Evolutionary conservation across 2,888 invertebrate species (phyloP).

Genomic region (Liposcelis brunnea): DNA sequence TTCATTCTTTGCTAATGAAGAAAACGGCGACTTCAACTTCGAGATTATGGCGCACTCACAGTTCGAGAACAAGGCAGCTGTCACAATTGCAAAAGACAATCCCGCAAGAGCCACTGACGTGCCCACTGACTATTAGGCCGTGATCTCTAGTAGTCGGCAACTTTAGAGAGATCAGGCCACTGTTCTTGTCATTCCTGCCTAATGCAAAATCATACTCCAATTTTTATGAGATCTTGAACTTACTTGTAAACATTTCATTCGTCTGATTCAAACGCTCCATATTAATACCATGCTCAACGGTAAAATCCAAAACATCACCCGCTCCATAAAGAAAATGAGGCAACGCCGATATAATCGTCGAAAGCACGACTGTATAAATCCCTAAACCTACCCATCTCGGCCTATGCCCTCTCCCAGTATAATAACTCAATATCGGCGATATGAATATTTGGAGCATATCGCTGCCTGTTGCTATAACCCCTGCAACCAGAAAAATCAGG

Average conservation of each 20-base stretch:
- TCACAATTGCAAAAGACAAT: too few relatives aligned
- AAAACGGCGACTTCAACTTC: too few relatives aligned
- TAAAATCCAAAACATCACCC: constrained; percentile 33
- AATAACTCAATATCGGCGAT: constrained; percentile 41
- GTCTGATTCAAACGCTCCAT: not conserved
- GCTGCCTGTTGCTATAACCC: constrained; percentile 46
- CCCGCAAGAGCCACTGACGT: too few relatives aligned
- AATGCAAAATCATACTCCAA: too few relatives aligned
- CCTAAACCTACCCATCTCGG: constrained; percentile 48
- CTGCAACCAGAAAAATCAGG: constrained; percentile 24
- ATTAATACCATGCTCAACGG: constrained; percentile 24
- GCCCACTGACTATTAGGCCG: too few relatives aligned
- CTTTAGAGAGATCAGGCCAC: too few relatives aligned
- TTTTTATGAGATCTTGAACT: constrained; percentile 20
- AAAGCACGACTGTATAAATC: constrained; percentile 38
- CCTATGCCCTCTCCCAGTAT: constrained; percentile 46
- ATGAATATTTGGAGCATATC: constrained; percentile 49
- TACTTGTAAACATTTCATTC: too few relatives aligned
- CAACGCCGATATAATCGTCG: constrained; percentile 39
- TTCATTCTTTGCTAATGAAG: too few relatives aligned
- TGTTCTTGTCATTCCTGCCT: too few relatives aligned
- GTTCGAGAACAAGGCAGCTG: too few relatives aligned
- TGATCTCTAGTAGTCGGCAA: too few relatives aligned
- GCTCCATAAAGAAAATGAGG: constrained; percentile 45
- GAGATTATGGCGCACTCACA: too few relatives aligned